Base-by-base conservation (phyloP, 2,888 invertebrate species). In the Perizoma affinitatum region DNA sequence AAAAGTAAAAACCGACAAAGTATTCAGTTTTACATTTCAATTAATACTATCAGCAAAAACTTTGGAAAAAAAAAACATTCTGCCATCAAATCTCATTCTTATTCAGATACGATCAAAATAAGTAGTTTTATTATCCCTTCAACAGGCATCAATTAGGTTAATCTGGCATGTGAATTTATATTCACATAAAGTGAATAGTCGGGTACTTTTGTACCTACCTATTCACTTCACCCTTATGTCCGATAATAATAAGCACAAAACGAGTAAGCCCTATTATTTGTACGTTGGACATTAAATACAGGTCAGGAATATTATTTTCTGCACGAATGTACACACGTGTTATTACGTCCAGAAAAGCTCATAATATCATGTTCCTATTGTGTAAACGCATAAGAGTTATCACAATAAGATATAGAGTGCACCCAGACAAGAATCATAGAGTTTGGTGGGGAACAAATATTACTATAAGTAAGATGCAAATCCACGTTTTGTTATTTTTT, bases 321-420 rank as follows among this genome's bases (percentile, higher is more conserved):
- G 67, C 73, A 67, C 76, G 75, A 83, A 79, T 83, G 79, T 80
- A 76, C 79, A 76, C 79, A 80, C 72, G 75, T 82, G 82, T 82
- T 76, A 80, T 80, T 78, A 77, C 68, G 75, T 72, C 69, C 67
- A 70, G 70, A 64, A 67, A 69, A 66, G 74, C 66, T 74, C 71
- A 68, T 74, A 71, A 77, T 67, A 74, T 79, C 75, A 61, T 78
- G 76, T 79, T 79, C 69, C 81, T 67, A 76, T 79, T 80, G 78
- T 80, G 68, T 72, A 57, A 55, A 42, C 22, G n/a, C 9, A 9
- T 45, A 5, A 42, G 58, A 53, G 58, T 10, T 11, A 54, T 57
- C 8, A n/a, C 5, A 50, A 43, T n/a, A 55, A 42, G 22, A 22
- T 58, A 33, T 35, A 41, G 50, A 45, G 0, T n/a, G 34, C 33